These are phyloP conservation scores for Chironomus striatipennis DNA, from an alignment of 1,140 invertebrate genomes.

Conservation along the genomic window DNA sequence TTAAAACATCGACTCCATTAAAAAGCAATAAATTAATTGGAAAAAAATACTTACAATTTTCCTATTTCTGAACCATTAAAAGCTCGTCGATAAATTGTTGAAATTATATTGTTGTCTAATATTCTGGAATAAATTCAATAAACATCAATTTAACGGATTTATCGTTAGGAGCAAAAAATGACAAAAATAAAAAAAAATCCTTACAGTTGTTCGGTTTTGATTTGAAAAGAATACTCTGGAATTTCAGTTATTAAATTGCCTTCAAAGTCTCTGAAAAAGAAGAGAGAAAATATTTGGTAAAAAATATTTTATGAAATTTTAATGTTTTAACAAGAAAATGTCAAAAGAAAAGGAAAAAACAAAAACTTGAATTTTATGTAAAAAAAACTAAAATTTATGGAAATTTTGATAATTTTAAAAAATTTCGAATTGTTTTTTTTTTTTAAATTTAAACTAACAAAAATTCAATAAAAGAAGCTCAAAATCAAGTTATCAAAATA, in stretches of 20 bases:
- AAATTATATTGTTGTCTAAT: constrained; percentile 53
- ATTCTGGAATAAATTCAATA: constrained; percentile 39
- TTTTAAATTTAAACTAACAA: too few relatives aligned
- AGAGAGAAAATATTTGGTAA: constrained; percentile 16
- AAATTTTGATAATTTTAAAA: background rate
- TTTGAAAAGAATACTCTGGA: constrained; percentile 42
- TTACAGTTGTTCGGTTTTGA: constrained; percentile 50
- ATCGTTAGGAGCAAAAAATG: background rate
- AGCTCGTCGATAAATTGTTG: constrained; percentile 49
- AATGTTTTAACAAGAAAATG: too few relatives aligned
- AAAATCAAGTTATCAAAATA: too few relatives aligned
- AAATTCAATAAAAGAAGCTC: too few relatives aligned
- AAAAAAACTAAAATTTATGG: background rate
- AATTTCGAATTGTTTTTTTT: too few relatives aligned
- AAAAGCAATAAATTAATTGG: too few relatives aligned
- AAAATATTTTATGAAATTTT: too few relatives aligned
- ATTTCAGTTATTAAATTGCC: constrained; percentile 47
- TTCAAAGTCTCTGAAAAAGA: constrained; percentile 46
- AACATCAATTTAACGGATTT: too few relatives aligned
- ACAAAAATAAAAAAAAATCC: constrained; percentile 33
- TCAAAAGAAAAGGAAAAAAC: too few relatives aligned
- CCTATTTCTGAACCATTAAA: constrained; percentile 57
- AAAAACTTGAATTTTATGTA: background rate
- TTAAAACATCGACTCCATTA: too few relatives aligned
- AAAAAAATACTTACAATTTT: constrained; percentile 51